Conservation (phyloP, 2,113 vertebrate genomes). For the Dendrocopos noguchii region DNA sequence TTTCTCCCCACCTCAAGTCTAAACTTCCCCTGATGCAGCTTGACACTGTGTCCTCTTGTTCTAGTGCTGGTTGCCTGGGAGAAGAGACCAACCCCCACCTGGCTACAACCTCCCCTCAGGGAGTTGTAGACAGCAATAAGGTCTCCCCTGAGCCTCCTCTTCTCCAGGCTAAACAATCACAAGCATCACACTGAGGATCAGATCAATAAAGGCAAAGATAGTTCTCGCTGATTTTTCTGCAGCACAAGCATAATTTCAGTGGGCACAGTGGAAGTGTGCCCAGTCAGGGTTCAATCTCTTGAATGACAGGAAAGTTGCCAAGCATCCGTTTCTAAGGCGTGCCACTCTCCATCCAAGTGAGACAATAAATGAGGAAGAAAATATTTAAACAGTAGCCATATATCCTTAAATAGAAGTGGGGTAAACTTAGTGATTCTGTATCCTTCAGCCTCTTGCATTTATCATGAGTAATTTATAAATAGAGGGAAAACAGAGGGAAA, state of each 20-base stretch:
- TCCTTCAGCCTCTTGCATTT: slow-evolving; percentile 79
- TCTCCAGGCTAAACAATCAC: too few species aligned
- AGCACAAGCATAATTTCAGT: background rate
- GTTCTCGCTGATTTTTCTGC: background rate
- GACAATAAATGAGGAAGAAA: slow-evolving; percentile 12
- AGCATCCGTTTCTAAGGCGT: background rate
- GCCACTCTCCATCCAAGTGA: background rate
- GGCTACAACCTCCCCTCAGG: too few species aligned
- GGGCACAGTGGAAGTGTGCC: background rate
- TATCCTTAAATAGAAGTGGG: background rate
- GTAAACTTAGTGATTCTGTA: slow-evolving; percentile 76
- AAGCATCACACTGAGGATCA: background rate
- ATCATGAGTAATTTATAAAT: slow-evolving; percentile 75
- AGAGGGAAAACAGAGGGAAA: background rate
- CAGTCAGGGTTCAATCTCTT: background rate
- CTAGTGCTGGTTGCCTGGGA: too few species aligned
- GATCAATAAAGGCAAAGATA: background rate
- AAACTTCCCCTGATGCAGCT: too few species aligned
- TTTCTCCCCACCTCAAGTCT: too few species aligned
- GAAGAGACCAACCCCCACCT: too few species aligned
- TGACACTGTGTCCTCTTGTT: too few species aligned
- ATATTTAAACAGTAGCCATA: background rate
- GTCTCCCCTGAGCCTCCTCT: too few species aligned
- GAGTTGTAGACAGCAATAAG: too few species aligned
- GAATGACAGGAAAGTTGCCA: slow-evolving; percentile 7